Evolutionary conservation across 2,888 invertebrate species (phyloP).

Genomic region (Temnothorax unifasciatus): DNA sequence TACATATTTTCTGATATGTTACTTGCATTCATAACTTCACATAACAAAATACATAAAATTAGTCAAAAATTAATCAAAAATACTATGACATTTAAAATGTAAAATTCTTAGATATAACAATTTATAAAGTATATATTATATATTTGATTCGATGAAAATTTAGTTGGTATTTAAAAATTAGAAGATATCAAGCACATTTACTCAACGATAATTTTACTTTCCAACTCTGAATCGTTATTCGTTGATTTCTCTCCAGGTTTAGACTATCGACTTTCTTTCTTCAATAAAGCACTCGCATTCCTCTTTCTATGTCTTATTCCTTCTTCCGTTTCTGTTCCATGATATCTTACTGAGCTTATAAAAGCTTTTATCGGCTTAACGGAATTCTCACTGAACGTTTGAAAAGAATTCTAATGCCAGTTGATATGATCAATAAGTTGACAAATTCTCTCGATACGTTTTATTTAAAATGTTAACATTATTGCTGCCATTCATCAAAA

Average conservation of each 20-base stretch:
- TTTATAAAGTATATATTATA: too few relatives aligned
- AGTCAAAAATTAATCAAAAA: not conserved
- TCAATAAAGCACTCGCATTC: conserved; percentile 65
- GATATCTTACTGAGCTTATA: conserved; percentile 59
- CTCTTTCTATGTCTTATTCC: conserved; percentile 67
- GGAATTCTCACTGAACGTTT: conserved; percentile 43
- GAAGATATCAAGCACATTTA: conserved; percentile 39
- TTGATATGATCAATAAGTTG: conserved; percentile 46
- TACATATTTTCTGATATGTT: not conserved
- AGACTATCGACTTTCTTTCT: conserved; percentile 58
- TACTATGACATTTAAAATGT: not conserved
- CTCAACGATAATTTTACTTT: conserved; percentile 77
- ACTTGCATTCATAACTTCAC: not conserved
- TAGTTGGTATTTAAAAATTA: not conserved
- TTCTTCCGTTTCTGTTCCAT: conserved; percentile 32
- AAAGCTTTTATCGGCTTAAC: conserved; percentile 56
- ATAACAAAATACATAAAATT: not conserved
- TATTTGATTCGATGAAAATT: not conserved
- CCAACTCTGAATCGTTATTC: conserved; percentile 70
- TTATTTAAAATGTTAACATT: conserved; percentile 21
- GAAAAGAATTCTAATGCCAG: conserved; percentile 58
- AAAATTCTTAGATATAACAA: not conserved
- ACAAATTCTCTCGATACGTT: conserved; percentile 55
- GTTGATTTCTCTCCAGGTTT: conserved; percentile 44
- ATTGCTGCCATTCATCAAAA: not conserved